These are phyloP conservation scores for Ennomos fuscantarius DNA, from an alignment of 2,888 invertebrate species.

Conservation along the genomic window DNA sequence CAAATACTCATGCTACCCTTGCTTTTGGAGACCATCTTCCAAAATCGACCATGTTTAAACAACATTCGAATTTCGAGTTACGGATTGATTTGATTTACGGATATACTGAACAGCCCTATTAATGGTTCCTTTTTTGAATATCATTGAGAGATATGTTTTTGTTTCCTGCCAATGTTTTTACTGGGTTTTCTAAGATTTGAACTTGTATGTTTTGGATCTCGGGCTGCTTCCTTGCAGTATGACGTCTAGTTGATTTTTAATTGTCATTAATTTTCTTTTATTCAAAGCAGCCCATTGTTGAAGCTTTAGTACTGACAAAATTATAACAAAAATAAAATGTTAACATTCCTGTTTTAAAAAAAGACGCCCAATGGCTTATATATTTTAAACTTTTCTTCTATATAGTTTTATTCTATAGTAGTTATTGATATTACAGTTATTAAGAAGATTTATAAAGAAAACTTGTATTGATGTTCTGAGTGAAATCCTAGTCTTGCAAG, in stretches of 20 bases:
- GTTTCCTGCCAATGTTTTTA: constrained; percentile 12
- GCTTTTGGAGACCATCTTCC: constrained; percentile 69
- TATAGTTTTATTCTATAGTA: constrained; percentile 39
- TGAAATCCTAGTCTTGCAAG: constrained; percentile 67
- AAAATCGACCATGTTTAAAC: constrained; percentile 70
- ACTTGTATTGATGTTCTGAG: constrained; percentile 58
- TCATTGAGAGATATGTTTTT: constrained; percentile 20
- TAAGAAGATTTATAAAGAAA: constrained; percentile 45
- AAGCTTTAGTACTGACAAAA: constrained; percentile 32
- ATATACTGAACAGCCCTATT: constrained; percentile 23
- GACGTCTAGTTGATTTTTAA: not conserved
- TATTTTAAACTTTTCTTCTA: constrained; percentile 39
- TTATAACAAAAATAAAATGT: constrained; percentile 25
- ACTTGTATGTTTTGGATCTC: constrained; percentile 5
- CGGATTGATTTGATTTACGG: constrained; percentile 15
- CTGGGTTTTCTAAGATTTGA: not conserved
- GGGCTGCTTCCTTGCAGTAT: constrained; percentile 3
- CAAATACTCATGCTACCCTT: constrained; percentile 66
- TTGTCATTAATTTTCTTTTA: not conserved
- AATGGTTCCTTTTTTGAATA: constrained; percentile 31
- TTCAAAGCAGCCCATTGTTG: constrained; percentile 7
- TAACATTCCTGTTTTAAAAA: constrained; percentile 55
- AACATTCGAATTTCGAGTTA: constrained; percentile 33
- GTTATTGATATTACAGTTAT: constrained; percentile 60
- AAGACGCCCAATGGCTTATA: constrained; percentile 60